Base-by-base conservation (phyloP, 1,140 invertebrate genomes). In the Schlechtendalia chinensis region DNA sequence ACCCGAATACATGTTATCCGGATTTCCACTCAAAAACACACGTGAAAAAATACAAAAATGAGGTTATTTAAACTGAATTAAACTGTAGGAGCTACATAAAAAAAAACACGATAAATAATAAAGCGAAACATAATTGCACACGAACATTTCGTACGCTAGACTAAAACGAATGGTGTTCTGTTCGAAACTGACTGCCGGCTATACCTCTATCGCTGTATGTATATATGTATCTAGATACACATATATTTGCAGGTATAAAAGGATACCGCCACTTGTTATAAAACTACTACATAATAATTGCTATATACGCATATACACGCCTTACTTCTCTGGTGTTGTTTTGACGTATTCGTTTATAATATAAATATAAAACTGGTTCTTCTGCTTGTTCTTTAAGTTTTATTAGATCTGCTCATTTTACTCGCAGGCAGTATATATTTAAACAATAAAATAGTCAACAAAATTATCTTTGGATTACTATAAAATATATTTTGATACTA, bases 121-220 rank as follows among this genome's bases (percentile, higher is more conserved):
- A 39, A 39, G 8, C 32, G n/a, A 24, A 24, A 24, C 24, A 72
- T 72, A 54, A 72, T 72, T 19, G 69, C 50, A 54, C 47, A 54
- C 24, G 1, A 72, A 24, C 47, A 71, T 53, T 53, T 72, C 69
- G 24, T 32, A 12, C 50, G 50, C 24, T 32, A 72, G 69, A 72
- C 69, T 72, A 72, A 54, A 72, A 72, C 69, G 69, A 72, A 72
- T 54, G 69, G 69, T 72, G 69, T 54, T 29, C 69, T 32, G 69
- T 47, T 72, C 17, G 50, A 72, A 54, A 72, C 69, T 54, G 69
- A 72, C 69, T 72, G 69, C 69, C 50, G 45, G 67, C 22, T 16
- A n/a, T 27, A 16, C 10, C 47, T 72, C 50, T 54, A 54, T 54
- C 17, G 17, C 16, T 11, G 3, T 53, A 22, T 29, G 19, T 32